Conservation (phyloP, 2,797 vertebrate species). For the Pseudomugil gertrudae region DNA sequence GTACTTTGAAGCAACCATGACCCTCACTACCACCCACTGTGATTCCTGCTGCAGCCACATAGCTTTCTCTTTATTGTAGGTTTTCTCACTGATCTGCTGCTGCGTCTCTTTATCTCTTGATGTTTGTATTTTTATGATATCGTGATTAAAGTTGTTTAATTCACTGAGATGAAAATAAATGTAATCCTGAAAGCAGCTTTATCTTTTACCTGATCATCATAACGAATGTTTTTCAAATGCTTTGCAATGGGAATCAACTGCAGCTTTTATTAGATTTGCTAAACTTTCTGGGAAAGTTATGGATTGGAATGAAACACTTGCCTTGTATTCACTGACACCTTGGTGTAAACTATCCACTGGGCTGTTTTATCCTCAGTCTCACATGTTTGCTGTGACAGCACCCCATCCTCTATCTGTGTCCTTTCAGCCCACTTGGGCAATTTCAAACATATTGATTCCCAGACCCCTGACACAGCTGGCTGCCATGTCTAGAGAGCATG, state of each 20-base stretch:
- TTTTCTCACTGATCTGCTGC: background rate
- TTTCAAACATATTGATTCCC: conserved; percentile 73
- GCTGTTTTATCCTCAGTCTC: conserved; percentile 24
- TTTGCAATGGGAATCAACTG: conserved; percentile 2
- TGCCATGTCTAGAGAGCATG: conserved; percentile 66
- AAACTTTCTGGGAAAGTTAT: conserved; percentile 1
- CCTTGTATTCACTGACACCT: conserved; percentile 17
- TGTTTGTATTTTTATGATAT: background rate
- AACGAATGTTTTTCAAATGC: conserved; percentile 12
- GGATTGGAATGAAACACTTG: conserved; percentile 6
- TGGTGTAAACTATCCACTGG: conserved; percentile 29
- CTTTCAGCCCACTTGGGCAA: conserved; percentile 60
- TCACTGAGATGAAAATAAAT: background rate
- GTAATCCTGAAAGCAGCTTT: background rate
- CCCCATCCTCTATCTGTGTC: conserved; percentile 39
- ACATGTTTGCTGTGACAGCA: conserved; percentile 53
- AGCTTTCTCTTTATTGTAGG: conserved; percentile 1
- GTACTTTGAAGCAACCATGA: conserved; percentile 40
- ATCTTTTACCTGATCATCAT: background rate
- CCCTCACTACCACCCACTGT: conserved; percentile 11
- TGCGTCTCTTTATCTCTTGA: background rate
- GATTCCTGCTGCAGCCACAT: conserved; percentile 7
- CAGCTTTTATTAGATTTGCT: conserved; percentile 16
- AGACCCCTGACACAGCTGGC: conserved; percentile 62
- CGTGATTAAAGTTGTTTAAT: background rate